Evolutionary conservation across 1,140 invertebrate genomes (phyloP).

Genomic region (Cotesia typhae): DNA sequence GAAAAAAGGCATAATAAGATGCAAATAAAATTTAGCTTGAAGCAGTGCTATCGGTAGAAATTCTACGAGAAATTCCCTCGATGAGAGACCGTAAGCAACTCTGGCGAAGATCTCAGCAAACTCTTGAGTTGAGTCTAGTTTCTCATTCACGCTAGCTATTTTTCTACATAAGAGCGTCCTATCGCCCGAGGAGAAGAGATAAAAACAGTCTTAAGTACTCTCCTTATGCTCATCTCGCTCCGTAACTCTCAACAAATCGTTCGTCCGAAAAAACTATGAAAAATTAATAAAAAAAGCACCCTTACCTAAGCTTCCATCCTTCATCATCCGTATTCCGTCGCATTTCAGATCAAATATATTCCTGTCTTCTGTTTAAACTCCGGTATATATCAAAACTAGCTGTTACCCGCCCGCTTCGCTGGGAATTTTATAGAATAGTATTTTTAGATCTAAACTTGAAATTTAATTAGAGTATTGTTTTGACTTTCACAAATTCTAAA

Average conservation of each 20-base stretch:
- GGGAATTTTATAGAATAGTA: too few relatives aligned
- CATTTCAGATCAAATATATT: not conserved
- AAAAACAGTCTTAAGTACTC: constrained; percentile 35
- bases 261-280: not conserved
- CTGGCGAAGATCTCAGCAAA: not conserved
- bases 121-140: constrained; percentile 1
- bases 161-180: constrained; percentile 23
- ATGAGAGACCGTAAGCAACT: constrained; percentile 13
- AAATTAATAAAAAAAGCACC: not conserved
- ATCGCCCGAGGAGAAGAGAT: constrained; percentile 18
- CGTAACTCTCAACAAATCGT: not conserved
- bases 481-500: too few relatives aligned
- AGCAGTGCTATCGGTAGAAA: not conserved
- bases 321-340: too few relatives aligned
- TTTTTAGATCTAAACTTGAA: too few relatives aligned
- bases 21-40: constrained; percentile 8
- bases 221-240: constrained; percentile 3
- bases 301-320: too few relatives aligned
- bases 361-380: not conserved
- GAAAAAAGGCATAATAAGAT: constrained; percentile 2
- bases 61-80: not conserved
- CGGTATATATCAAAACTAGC: not conserved
- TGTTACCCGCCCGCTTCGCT: too few relatives aligned
- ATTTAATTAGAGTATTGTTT: too few relatives aligned
- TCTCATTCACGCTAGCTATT: constrained; percentile 24